Base-by-base conservation (phyloP, 2,113 vertebrate species). In the Ifrita kowaldi region DNA sequence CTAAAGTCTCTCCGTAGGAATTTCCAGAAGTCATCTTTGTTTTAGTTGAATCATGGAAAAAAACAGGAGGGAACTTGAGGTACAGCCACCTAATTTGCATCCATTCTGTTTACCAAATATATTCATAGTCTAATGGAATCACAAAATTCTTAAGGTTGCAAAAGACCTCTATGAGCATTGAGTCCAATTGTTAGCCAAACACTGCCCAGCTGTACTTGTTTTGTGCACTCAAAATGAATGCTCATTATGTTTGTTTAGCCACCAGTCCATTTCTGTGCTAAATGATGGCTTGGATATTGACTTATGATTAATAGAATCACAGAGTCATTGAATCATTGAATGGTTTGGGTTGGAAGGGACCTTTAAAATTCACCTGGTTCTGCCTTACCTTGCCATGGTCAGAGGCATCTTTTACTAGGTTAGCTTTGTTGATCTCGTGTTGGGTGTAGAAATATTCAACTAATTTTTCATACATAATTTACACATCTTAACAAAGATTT, bases 371-470 rank as follows among this genome's bases (percentile, higher is more conserved):
- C 2, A 21, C 16, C 17, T 67, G 18, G 23, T 52, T 52, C 30
- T n/a, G 33, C 5, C 3, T 15, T 24, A 24, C 10, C 8, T 19
- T 47, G 6, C 4, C 4, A 2, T 57, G 11, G 20, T 57, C 5
- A 49, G 39, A 20, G 27, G 69, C 28, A 42, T 32, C 20, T 27
- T 85, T 63, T 44, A 39, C 8, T 64, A 71, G 30, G 52, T 63
- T 53, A 27, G 10, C 4, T 49, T 63, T 68, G n/a, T 21, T 56
- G 6, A 16, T 55, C 15, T 65, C 15, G 6, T 23, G 3, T 11
- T 67, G 23, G 11, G 10, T 47, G 8, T 28, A 53, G 68, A 67
- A 79, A 57, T 62, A 89, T 13, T 85, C 13, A 60, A 7, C 8
- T 32, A 3, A 46, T 33, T 69, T 82, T 82, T 78, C 16, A 26